Evolutionary conservation across 2,113 vertebrate genomes (phyloP), one percentile per base, ranked within the genome.

Genomic region (Argyrosomus japonicus): DNA sequence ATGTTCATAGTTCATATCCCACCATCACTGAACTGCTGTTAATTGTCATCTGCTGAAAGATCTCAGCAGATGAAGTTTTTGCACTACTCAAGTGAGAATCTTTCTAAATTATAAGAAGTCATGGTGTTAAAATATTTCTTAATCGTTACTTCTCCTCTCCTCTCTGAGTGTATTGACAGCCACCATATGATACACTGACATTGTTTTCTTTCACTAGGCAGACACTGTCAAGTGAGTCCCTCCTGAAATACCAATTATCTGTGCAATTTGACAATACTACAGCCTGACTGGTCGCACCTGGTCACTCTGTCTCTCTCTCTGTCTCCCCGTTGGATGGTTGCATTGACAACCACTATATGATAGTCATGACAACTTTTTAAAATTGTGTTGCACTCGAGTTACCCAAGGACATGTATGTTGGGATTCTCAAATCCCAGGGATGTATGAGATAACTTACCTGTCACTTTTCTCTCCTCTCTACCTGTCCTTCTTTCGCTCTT

Each of bases 161-260:
- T 17, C 45, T 60, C 53, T n/a, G n/a, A 65, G 58, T 36, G 15
- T 50, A 79, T 13, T 80, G 81, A 68, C 78, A 78, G 50, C 21
- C 67, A 58, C 68, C 17, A 50, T 65, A 54, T 50, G 40, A 79
- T 64, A 32, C 27, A 79, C 79, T 68, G 65, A 75, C 69, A 62
- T 21, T 25, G 7, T 74, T 88, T 68, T 77, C 57, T 75, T 54
- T 56, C 45, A n/a, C 60, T 63, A 79, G 72, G 68, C 62, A 72
- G 57, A 63, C 56, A 32, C 40, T 88, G 87, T 82, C 85, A 86
- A 40, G 57, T 45, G 53, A 84, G 19, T 79, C 78, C 53, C 51
- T 69, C 65, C 83, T 83, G 74, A 88, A 90, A 85, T 67, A 86
- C 85, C 77, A 83, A 78, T 88, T 87, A 88, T 75, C 75, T 77